A percentile compares a stretch with the other conserved stretches of the same genome.
These are phyloP conservation scores for Periplaneta americana DNA, from an alignment of 1,140 invertebrate species.

Conservation along the genomic window DNA sequence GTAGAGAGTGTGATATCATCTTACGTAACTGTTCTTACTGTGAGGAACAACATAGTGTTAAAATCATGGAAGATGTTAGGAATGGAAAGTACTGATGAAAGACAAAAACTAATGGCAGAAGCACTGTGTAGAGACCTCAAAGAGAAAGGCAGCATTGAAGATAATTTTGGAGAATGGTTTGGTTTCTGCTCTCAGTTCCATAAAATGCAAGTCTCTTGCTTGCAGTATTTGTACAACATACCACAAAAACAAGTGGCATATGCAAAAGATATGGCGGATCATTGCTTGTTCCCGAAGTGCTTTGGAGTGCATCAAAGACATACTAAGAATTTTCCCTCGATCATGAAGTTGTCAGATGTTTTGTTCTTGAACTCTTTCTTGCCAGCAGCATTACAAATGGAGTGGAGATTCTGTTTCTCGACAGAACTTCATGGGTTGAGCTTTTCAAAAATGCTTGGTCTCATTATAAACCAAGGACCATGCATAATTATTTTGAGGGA, in stretches of 20 bases:
- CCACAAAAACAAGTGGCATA: background rate
- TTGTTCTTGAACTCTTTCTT: conserved; percentile 71
- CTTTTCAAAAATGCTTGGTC: conserved; percentile 70
- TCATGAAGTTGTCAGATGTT: conserved; percentile 69
- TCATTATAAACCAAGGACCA: conserved; percentile 67
- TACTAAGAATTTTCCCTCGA: conserved; percentile 44
- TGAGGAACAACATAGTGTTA: background rate
- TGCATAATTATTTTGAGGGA: conserved; percentile 75
- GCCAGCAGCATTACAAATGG: conserved; percentile 60
- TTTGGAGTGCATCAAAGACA: background rate
- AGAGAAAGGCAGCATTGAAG: background rate
- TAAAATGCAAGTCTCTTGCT: background rate
- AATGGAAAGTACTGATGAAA: background rate
- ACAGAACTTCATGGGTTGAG: conserved; percentile 77
- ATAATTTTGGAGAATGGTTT: background rate
- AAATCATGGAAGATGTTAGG: background rate
- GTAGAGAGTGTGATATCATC: background rate
- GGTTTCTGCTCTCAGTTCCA: background rate
- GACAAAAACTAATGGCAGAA: background rate
- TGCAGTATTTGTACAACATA: background rate
- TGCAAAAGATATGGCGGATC: background rate
- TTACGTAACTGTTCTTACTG: background rate
- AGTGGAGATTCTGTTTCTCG: conserved; percentile 80
- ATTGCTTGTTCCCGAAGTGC: background rate
- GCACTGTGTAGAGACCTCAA: background rate